Evolutionary conservation across 2,797 vertebrate species (phyloP).

Genomic region (Silurus aristotelis): DNA sequence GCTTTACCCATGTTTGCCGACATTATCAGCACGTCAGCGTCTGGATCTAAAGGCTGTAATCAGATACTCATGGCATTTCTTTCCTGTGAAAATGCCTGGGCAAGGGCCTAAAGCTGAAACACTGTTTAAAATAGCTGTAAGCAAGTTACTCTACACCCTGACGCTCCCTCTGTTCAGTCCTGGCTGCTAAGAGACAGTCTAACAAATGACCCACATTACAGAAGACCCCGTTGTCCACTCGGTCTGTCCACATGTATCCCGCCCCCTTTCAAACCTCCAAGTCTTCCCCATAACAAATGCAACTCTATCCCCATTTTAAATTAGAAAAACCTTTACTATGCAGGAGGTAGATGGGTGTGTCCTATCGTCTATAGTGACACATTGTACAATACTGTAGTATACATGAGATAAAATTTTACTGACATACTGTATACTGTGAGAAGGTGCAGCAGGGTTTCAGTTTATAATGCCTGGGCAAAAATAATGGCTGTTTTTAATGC

Average conservation of each 20-base stretch:
- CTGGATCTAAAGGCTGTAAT: slow-evolving; percentile 36
- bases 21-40: slow-evolving; percentile 15
- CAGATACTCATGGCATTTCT: slow-evolving; percentile 31
- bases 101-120: slow-evolving; percentile 21
- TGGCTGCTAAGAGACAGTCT: slow-evolving; percentile 47
- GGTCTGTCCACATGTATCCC: background rate
- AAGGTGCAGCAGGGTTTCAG: background rate
- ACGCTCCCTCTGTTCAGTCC: slow-evolving; percentile 36
- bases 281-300: background rate
- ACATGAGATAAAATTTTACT: background rate
- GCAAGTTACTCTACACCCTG: slow-evolving; percentile 26
- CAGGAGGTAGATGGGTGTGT: background rate
- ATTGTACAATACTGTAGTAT: background rate
- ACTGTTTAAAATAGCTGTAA: slow-evolving; percentile 8
- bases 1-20: slow-evolving; percentile 6
- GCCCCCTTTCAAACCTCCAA: too few species aligned
- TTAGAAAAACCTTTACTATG: background rate
- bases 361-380: background rate
- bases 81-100: slow-evolving; percentile 20
- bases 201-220: slow-evolving; percentile 33
- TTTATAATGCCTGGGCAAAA: background rate
- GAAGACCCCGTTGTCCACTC: slow-evolving; percentile 14
- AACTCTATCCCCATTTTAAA: background rate
- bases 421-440: background rate
- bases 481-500: background rate